phyloP scores from a whole-genome alignment of 2,888 invertebrate genomes.

The Himalopsyche tibetana region DNA sequence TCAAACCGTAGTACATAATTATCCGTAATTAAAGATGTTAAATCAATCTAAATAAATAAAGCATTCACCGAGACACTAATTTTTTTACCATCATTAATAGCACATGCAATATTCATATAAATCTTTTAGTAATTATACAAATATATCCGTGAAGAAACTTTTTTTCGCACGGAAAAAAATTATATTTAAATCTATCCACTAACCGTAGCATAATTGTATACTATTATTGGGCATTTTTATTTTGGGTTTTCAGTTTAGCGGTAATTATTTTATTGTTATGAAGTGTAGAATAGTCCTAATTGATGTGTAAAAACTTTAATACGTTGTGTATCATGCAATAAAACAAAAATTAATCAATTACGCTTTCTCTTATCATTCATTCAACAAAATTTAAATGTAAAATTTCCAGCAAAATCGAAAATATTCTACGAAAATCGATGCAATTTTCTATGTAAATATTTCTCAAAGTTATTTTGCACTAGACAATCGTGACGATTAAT shows the following conservation, averaged over 20 bases:
- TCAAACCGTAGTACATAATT: no score
- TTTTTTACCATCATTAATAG: constrained; percentile 11
- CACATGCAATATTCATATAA: constrained; percentile 16
- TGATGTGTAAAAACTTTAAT: neutral
- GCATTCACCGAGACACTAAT: constrained; percentile 24
- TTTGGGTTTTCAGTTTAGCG: constrained; percentile 21
- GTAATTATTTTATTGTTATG: constrained; percentile 18
- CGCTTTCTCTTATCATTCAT: neutral
- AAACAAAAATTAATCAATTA: neutral
- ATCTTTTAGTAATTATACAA: neutral
- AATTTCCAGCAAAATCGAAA: neutral
- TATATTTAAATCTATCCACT: constrained; percentile 1
- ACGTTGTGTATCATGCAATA: neutral
- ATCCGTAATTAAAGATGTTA: neutral
- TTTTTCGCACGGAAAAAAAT: no score
- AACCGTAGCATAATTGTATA: neutral
- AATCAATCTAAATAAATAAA: neutral
- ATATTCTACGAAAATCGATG: neutral
- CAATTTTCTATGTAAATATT: neutral
- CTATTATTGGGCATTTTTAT: constrained; percentile 14
- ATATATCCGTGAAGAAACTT: no score
- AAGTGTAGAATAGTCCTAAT: constrained; percentile 5
- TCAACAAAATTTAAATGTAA: neutral
- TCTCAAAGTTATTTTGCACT: neutral
- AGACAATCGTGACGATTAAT: neutral